Percentiles rank a stretch among this genome's conserved stretches.
Evolutionary conservation across 2,888 invertebrate species (phyloP).

Genomic region (Adineta ricciae): DNA sequence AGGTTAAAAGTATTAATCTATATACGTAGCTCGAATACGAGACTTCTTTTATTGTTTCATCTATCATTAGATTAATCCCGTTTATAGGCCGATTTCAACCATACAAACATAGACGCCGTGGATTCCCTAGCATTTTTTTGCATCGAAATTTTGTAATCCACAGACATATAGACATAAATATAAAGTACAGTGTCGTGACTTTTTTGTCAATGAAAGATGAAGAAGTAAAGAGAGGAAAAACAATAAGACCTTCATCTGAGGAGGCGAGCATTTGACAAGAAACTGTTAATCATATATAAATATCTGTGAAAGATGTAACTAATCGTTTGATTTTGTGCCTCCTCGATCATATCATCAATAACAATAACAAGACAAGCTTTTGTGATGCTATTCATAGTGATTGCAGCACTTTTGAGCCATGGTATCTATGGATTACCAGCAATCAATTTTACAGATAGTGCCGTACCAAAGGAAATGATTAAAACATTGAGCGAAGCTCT

Average conservation of each 20-base stretch:
- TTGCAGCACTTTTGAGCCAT: neutral
- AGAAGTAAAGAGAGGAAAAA: neutral
- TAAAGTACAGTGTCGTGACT: neutral
- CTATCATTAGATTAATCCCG: neutral
- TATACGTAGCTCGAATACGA: neutral
- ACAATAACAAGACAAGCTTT: neutral
- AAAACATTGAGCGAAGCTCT: neutral
- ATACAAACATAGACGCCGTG: neutral
- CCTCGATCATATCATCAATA: neutral
- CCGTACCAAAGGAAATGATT: neutral
- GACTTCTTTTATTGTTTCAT: neutral
- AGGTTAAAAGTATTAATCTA: neutral
- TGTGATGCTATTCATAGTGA: neutral
- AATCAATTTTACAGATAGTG: slow-evolving; percentile 7
- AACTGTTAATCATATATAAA: neutral
- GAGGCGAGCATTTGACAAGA: neutral
- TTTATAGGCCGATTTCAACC: neutral
- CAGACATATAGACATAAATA: neutral
- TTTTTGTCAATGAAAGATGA: neutral
- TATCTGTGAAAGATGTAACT: neutral
- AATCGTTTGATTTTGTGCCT: neutral
- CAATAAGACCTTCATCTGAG: neutral
- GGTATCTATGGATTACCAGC: neutral
- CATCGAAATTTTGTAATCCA: neutral
- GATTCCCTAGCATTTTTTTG: neutral